Evolutionary conservation across 2,888 invertebrate species (phyloP), one percentile per base, ranked within the genome.

Genomic region (Pristionchus maxplancki): DNA sequence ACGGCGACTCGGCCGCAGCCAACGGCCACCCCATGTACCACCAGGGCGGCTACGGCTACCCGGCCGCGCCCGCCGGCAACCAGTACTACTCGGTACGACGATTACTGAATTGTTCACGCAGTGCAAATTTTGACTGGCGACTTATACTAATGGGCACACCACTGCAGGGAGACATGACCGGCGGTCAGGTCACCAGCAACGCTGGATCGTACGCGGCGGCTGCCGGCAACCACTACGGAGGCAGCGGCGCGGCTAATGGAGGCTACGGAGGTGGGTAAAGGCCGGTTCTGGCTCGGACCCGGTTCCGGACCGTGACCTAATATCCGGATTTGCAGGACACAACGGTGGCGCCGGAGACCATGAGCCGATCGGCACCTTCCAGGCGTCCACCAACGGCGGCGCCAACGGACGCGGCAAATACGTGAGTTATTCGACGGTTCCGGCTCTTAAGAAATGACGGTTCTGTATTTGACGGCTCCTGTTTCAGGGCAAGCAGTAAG

Each of bases 311-410:
- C 82, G 34, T 34, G 5, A 40, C 8, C 20, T 50, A 82, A 50
- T 31, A 4, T 1, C 50, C 82, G 50, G 82, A 44, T 40, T 64
- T 64, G 34, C 85, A 64, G 85, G 40, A 40, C 86, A 87, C 44
- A 48, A 87, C 86, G 48, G 50, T 2, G 71, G 71, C 28, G 67
- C 40, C 15, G 44, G 37, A 17, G 86, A 87, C 50, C 86, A 87
- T 71, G 86, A 87, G 71, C 86, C 86, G 37, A 87, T 87, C 53
- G 86, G 86, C 50, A 87, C 86, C 31, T 87, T 87, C 71, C 53
- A 50, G 24, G 86, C 86, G 31, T 8, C 71, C 34, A 71, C 67
- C 20, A 50, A n/a, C 50, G 71, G 34, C 17, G 86, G 86, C 34
- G 67, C 71, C 48, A 71, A 48, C 71, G 50, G 71, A 11, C 58